A percentile compares a stretch with the other conserved stretches of the same genome.
Conservation (phyloP, 2,888 invertebrate species). For the Oeneis ivallda region DNA sequence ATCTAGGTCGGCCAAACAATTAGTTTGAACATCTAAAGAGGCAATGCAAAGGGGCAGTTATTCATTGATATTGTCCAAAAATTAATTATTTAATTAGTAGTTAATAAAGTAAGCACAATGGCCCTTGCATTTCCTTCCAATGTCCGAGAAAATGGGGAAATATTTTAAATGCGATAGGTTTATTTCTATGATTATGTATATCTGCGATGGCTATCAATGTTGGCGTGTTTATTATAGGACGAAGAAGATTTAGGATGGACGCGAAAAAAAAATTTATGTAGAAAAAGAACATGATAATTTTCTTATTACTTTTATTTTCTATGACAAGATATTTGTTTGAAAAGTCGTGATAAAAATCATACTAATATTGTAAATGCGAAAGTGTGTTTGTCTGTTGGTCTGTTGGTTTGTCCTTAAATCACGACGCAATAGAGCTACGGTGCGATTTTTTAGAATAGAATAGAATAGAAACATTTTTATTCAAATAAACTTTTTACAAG, state of each 20-base stretch:
- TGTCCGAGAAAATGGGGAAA: neutral
- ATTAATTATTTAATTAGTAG: no score
- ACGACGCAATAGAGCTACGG: no score
- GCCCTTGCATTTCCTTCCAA: neutral
- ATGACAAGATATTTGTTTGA: neutral
- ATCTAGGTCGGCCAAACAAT: no score
- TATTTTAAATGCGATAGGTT: neutral
- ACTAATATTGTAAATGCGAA: no score
- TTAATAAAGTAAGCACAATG: neutral
- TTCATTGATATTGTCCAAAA: no score
- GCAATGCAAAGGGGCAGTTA: no score
- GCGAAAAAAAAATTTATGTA: constrained; percentile 4
- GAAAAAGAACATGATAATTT: constrained; percentile 10
- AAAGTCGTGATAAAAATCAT: neutral
- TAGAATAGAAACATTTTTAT: no score
- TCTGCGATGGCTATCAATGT: constrained; percentile 41
- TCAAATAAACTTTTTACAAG: no score
- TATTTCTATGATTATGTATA: neutral
- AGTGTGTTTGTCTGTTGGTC: no score
- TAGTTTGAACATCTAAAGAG: no score
- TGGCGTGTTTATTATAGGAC: constrained; percentile 29
- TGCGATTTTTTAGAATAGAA: no score
- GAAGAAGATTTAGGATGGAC: constrained; percentile 21
- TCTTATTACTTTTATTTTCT: neutral
- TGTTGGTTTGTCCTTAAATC: no score